phyloP scores from a whole-genome alignment of 2,797 vertebrate species.

The Tokudaia tokunoshimensis region DNA sequence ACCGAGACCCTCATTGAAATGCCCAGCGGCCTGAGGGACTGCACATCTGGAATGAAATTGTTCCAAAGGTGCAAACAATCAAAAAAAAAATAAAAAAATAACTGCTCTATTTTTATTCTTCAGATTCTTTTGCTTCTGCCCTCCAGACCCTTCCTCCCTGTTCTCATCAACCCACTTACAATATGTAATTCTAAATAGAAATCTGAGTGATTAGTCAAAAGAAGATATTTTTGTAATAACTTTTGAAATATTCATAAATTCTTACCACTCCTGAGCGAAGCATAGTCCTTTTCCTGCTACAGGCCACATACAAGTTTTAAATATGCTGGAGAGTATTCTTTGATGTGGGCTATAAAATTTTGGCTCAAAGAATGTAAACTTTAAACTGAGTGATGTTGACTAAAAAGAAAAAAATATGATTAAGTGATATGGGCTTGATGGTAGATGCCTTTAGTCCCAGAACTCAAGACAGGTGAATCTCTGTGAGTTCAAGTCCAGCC shows the following conservation, averaged over 20 bases:
- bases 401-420: neutral
- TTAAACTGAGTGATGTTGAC: conserved; percentile 5
- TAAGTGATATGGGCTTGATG: neutral
- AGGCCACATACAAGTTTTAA: conserved; percentile 63
- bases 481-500: neutral
- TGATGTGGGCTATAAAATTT: neutral
- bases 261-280: conserved; percentile 42
- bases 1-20: neutral
- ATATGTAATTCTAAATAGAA: neutral
- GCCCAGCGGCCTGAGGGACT: neutral
- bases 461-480: neutral
- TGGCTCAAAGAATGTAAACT: conserved; percentile 9
- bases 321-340: neutral
- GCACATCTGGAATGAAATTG: neutral
- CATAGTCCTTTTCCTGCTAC: neutral
- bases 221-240: neutral
- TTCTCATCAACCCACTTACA: conserved; percentile 24
- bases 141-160: neutral
- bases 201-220: neutral
- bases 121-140: neutral
- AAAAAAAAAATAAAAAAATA: neutral
- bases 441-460: neutral
- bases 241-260: neutral
- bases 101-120: neutral
- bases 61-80: neutral